Conservation (phyloP, 2,888 invertebrate species). For the Dasypogon diadema region DNA sequence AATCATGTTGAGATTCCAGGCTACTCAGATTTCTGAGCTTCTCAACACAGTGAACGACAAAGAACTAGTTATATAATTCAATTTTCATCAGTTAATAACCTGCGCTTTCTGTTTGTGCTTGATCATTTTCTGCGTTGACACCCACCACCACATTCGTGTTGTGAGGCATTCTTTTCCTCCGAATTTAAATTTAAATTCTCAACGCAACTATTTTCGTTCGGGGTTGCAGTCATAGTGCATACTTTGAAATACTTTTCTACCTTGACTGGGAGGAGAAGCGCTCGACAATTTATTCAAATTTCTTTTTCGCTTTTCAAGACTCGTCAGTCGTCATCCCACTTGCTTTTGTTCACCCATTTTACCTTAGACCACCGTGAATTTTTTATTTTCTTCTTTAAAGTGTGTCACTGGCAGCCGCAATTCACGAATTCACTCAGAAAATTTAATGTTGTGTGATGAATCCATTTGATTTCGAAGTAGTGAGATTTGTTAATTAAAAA, state of each 20-base stretch:
- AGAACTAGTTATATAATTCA: no score
- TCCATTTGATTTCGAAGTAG: no score
- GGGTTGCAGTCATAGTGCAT: neutral
- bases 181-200: constrained; percentile 3
- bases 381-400: no score
- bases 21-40: no score
- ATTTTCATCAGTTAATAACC: no score
- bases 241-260: neutral
- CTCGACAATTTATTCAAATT: neutral
- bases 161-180: neutral
- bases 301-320: neutral
- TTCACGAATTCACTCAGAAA: no score
- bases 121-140: neutral
- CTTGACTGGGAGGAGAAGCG: neutral
- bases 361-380: neutral
- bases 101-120: no score
- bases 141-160: neutral
- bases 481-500: no score
- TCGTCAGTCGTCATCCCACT: neutral
- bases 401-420: no score
- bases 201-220: constrained; percentile 12
- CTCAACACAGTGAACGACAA: no score
- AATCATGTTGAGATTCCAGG: no score
- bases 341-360: neutral
- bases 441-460: no score